Percentiles rank a stretch among this genome's conserved stretches.
Evolutionary conservation across 1,140 invertebrate species (phyloP).

Genomic region (Aplysia californica): DNA sequence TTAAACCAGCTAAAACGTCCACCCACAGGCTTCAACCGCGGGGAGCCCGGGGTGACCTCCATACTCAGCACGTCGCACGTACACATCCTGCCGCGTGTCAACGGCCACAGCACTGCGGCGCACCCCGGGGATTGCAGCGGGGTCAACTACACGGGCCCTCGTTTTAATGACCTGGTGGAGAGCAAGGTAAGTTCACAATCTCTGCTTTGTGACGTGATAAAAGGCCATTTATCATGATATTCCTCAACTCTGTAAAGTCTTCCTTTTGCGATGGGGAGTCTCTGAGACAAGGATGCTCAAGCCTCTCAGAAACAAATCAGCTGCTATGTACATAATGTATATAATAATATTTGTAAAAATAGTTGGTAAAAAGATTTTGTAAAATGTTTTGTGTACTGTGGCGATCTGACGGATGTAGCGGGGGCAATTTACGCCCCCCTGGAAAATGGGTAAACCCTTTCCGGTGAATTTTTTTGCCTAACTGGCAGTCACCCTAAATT

Average conservation of each 20-base stretch:
- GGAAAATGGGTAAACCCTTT: no score
- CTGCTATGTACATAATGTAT: no score
- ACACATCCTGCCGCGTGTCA: conserved; percentile 86
- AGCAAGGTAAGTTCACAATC: conserved; percentile 9
- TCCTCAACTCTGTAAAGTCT: background rate
- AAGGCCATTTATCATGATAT: background rate
- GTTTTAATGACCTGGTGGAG: conserved; percentile 65
- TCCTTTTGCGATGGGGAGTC: background rate
- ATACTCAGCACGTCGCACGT: conserved; percentile 90
- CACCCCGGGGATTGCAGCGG: conserved; percentile 89
- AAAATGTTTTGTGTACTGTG: no score
- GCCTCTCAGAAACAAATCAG: no score
- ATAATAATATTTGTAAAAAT: no score
- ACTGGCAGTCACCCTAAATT: no score
- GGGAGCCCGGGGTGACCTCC: conserved; percentile 85
- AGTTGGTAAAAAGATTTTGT: no score
- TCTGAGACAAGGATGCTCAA: no score
- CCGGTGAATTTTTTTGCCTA: no score
- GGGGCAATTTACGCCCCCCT: no score
- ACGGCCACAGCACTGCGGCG: conserved; percentile 88
- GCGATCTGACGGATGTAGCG: no score
- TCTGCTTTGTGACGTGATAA: background rate
- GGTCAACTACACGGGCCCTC: conserved; percentile 77
- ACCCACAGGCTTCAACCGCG: conserved; percentile 71
- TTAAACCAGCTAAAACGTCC: no score